These are phyloP conservation scores for Eupithecia centaureata DNA, from an alignment of 2,888 invertebrate species.

Conservation along the genomic window DNA sequence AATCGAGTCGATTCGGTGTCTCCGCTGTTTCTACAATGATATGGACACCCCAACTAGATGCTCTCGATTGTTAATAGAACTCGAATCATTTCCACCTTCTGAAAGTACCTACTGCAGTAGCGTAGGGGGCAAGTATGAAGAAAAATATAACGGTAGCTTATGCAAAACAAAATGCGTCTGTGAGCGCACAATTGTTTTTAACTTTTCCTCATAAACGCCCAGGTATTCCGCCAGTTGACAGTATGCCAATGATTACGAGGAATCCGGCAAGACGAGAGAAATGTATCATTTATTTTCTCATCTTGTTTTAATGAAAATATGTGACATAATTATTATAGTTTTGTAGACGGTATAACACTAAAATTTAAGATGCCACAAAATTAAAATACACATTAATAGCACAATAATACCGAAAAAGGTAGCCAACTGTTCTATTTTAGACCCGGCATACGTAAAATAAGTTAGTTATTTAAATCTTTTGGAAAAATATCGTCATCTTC, in stretches of 20 bases:
- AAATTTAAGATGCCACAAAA: not conserved
- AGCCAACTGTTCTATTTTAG: not conserved
- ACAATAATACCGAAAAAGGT: not conserved
- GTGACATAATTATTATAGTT: not conserved
- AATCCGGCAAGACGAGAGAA: not conserved
- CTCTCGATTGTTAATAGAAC: not conserved
- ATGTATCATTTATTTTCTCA: not conserved
- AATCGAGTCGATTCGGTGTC: not conserved
- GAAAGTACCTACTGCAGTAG: no score
- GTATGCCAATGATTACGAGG: conserved; percentile 2
- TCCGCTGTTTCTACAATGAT: not conserved
- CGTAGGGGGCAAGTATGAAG: no score
- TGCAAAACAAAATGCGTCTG: not conserved
- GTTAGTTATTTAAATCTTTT: no score
- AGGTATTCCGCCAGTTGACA: not conserved
- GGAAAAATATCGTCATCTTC: no score
- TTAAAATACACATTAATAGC: no score
- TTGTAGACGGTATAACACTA: not conserved
- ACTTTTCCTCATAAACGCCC: no score
- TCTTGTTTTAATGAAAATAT: not conserved
- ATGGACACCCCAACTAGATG: not conserved
- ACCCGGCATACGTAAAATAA: no score
- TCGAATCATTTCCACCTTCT: not conserved
- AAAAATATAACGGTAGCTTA: no score
- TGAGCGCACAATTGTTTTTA: not conserved